Evolutionary conservation across 2,888 invertebrate genomes (phyloP).

Genomic region (Drosophila sordidula): DNA sequence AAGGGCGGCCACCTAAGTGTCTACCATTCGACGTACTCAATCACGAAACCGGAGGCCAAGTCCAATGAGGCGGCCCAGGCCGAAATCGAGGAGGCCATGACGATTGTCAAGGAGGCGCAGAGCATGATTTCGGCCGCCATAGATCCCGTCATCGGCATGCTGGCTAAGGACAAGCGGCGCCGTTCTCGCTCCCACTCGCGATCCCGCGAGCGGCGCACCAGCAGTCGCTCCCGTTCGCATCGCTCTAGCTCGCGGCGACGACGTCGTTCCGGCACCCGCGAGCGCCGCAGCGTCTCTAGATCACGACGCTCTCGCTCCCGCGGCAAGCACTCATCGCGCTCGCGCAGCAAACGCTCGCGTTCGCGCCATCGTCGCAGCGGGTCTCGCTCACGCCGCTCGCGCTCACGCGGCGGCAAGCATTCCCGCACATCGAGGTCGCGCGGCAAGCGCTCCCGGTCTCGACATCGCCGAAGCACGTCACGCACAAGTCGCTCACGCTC

Average conservation of each 20-base stretch:
- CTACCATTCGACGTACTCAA: slow-evolving; percentile 96
- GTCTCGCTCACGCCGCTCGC: slow-evolving; percentile 82
- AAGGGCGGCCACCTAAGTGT: slow-evolving; percentile 90
- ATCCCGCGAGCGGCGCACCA: slow-evolving; percentile 88
- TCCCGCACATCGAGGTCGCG: slow-evolving; percentile 85
- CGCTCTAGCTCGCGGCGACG: slow-evolving; percentile 89
- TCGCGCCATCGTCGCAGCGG: slow-evolving; percentile 86
- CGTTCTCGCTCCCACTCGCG: slow-evolving; percentile 86
- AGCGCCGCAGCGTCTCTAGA: slow-evolving; percentile 86
- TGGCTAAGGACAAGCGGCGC: slow-evolving; percentile 92
- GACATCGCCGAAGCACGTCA: slow-evolving; percentile 84
- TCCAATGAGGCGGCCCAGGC: slow-evolving; percentile 97
- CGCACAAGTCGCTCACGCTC: slow-evolving; percentile 75
- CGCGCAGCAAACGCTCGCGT: slow-evolving; percentile 85
- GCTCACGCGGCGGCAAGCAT: slow-evolving; percentile 83
- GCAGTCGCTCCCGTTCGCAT: slow-evolving; percentile 86
- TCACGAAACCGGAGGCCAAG: slow-evolving; percentile 96
- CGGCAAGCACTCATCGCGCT: slow-evolving; percentile 81
- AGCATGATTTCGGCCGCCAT: slow-evolving; percentile 97
- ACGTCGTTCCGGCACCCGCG: slow-evolving; percentile 86
- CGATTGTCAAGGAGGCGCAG: slow-evolving; percentile 97
- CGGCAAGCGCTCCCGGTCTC: slow-evolving; percentile 86
- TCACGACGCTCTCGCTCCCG: slow-evolving; percentile 88
- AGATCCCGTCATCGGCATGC: slow-evolving; percentile 94
- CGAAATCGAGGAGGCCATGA: slow-evolving; percentile 99